Conservation (phyloP, 2,888 invertebrate species). For the Agrochola circellaris region DNA sequence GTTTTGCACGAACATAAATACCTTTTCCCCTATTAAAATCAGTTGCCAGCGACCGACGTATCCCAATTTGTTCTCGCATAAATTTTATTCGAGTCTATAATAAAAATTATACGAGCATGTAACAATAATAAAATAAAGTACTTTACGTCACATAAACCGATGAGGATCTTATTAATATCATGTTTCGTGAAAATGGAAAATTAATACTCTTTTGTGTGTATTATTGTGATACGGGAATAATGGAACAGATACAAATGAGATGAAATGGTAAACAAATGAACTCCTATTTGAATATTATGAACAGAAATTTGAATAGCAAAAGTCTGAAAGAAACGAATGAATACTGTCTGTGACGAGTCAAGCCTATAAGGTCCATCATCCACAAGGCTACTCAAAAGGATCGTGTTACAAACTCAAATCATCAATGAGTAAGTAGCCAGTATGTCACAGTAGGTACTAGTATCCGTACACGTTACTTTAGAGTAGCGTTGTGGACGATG, state of each 20-base stretch:
- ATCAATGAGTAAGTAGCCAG: background rate
- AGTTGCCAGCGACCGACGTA: conserved; percentile 28
- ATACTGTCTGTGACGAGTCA: background rate
- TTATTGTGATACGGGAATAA: conserved; percentile 11
- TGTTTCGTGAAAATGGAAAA: conserved; percentile 30
- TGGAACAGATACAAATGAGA: conserved; percentile 4
- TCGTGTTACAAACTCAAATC: background rate
- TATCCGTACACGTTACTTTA: background rate
- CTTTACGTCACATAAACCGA: conserved; percentile 20
- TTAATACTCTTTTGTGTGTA: conserved; percentile 25
- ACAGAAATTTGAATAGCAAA: background rate
- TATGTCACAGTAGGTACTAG: background rate
- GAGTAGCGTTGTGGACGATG: background rate
- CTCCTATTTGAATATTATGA: background rate
- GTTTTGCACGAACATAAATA: conserved; percentile 30
- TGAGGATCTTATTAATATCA: conserved; percentile 25
- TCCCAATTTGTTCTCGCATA: conserved; percentile 39
- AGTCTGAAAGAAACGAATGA: conserved; percentile 5
- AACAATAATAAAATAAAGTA: conserved; percentile 43
- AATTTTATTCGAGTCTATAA: conserved; percentile 35
- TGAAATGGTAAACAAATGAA: conserved; percentile 3
- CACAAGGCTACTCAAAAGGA: background rate
- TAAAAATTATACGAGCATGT: conserved; percentile 39
- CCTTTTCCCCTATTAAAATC: conserved; percentile 47
- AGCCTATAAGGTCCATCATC: background rate